Evolutionary conservation across 2,797 vertebrate genomes (phyloP), one percentile per base, ranked within the genome.

Genomic region (Danio kyathit): DNA sequence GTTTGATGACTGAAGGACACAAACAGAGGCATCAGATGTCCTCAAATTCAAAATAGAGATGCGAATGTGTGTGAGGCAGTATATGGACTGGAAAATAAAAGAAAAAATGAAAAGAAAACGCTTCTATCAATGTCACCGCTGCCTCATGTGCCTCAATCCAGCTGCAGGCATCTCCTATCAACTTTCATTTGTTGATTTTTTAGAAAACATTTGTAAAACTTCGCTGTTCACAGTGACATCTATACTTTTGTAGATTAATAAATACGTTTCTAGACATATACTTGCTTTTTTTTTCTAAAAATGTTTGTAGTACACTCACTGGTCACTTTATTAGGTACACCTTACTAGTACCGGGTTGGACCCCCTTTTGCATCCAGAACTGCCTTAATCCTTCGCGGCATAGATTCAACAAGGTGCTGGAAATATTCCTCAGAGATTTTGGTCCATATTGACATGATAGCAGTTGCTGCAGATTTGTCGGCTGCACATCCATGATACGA

Each of bases 1-100:
- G 57, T 85, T 71, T 82, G 73, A 76, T 70, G 21, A 59, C 66
- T 70, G 66, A 78, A 86, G 76, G 66, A 86, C 69, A 81, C 49
- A 59, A 63, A 82, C 85, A 79, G 79, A 84, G 59, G 82, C 56
- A 82, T 77, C 81, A 80, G 46, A 76, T 52, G 64, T 51, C 19
- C 75, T 69, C 83, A 71, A 74, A 51, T 73, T 61, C n/a, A 76
- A n/a, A 76, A 74, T 80, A 84, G 51, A 61, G 38, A 65, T 17
- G 17, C 84, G 13, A 78, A 64, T 77, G 56, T 80, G 74, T 82
- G 43, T 67, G 67, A 60, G 72, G 73, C 71, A 38, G 14, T 64
- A 71, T 60, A 74, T 65, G 49, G 65, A 77, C 57, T 46, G 41
- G 59, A 85, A 69, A 17, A 40, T 8, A 44, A 71, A 44, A 49